A percentile compares a stretch with the other conserved stretches of the same genome.
These are phyloP conservation scores for Chromobotia macracanthus DNA, from an alignment of 2,797 vertebrate genomes.

Conservation along the genomic window DNA sequence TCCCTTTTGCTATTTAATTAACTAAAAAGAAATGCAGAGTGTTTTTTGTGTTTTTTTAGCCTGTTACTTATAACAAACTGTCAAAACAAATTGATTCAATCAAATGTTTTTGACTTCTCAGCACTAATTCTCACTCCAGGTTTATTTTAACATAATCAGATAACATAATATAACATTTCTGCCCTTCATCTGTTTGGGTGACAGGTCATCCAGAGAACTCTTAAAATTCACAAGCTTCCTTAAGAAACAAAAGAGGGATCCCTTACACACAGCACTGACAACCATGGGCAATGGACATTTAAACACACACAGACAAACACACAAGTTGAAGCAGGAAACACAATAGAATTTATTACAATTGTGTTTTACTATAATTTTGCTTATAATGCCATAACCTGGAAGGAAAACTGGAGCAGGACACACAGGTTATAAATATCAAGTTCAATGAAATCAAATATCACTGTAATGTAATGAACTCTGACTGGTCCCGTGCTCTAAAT, in stretches of 20 bases:
- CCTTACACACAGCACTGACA: constrained; percentile 71
- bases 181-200: constrained; percentile 75
- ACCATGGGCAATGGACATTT: neutral
- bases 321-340: neutral
- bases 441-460: too few species aligned
- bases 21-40: too few species aligned
- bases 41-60: too few species aligned
- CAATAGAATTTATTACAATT: neutral
- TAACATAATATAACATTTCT: constrained; percentile 48
- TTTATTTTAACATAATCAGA: constrained; percentile 50
- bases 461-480: constrained; percentile 54
- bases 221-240: constrained; percentile 76
- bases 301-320: constrained; percentile 23
- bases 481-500: constrained; percentile 48
- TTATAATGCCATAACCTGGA: neutral
- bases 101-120: neutral
- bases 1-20: too few species aligned
- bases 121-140: constrained; percentile 64
- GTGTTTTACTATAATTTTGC: neutral
- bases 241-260: constrained; percentile 81
- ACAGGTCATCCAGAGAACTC: constrained; percentile 73
- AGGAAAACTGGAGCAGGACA: neutral
- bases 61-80: too few species aligned
- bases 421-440: too few species aligned
- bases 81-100: neutral